Conservation (phyloP, 2,888 invertebrate genomes). For the Stenchaetothrips biformis region DNA sequence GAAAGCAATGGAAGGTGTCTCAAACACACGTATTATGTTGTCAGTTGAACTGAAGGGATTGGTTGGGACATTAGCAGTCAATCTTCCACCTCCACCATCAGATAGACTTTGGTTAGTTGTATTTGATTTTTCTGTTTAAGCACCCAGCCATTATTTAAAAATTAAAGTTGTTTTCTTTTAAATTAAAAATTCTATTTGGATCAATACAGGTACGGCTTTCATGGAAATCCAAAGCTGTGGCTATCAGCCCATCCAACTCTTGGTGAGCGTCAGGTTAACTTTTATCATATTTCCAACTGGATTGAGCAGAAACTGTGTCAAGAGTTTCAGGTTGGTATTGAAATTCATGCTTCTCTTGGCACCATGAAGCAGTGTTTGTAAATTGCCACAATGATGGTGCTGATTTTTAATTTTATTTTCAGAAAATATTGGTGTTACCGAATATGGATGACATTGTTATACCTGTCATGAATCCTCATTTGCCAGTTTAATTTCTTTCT, state of each 20-base stretch:
- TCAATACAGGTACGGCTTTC: conserved; percentile 66
- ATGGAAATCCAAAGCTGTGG: conserved; percentile 69
- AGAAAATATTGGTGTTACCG: conserved; percentile 83
- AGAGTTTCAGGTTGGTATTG: conserved; percentile 55
- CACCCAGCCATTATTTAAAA: not conserved
- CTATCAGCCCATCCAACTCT: conserved; percentile 79
- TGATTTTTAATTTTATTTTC: conserved; percentile 48
- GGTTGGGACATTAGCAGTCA: conserved; percentile 72
- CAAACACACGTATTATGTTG: conserved; percentile 79
- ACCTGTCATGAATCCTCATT: conserved; percentile 55
- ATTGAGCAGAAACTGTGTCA: conserved; percentile 77
- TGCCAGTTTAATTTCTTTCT: conserved; percentile 34
- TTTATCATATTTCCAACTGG: conserved; percentile 78
- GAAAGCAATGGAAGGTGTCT: conserved; percentile 83
- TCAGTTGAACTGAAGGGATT: conserved; percentile 77
- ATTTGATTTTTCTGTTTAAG: too few species aligned
- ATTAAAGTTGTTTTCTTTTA: conserved; percentile 10
- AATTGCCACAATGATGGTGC: conserved; percentile 28
- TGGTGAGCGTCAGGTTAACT: conserved; percentile 76
- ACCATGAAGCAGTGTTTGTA: conserved; percentile 13
- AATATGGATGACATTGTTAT: conserved; percentile 87
- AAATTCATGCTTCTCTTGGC: conserved; percentile 5
- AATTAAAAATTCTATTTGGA: conserved; percentile 14
- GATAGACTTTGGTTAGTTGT: conserved; percentile 73
- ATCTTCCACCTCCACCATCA: conserved; percentile 83